Evolutionary conservation across 2,113 vertebrate species (phyloP), one percentile per base, ranked within the genome.

Genomic region (Chrysochloris asiatica): DNA sequence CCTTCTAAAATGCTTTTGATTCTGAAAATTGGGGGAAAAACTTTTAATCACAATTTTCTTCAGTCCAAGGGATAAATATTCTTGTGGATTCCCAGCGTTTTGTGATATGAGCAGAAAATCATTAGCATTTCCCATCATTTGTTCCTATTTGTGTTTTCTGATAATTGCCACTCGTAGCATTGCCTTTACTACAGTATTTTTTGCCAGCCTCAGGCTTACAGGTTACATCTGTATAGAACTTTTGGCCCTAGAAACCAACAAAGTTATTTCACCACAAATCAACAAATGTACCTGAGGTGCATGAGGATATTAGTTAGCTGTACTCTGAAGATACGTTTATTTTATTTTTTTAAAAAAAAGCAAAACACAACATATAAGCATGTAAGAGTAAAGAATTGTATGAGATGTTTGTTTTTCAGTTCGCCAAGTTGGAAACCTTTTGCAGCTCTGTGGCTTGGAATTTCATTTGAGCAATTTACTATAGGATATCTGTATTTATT

Each of bases 1-100:
- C 97, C 97, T 96, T 94, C 97, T 98, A 98, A 97, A 97, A 98
- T 98, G 98, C 96, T 98, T 98, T 98, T 99, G 98, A 98, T 98
- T 98, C 98, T 98, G 98, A 98, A 98, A 98, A 97, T 97, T 96
- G 96, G 97, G 98, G 98, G 97, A 97, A 98, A 98, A 98, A 97
- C 97, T 98, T 97, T 97, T 98, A 97, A 97, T 98, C 97, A 97
- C 96, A 97, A 96, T 98, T 98, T 98, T 97, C 97, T 98, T 98
- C 97, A 97, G 97, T 98, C 98, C 97, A 97, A 98, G 97, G 98
- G 98, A 97, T 98, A 98, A 97, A 97, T 95, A 95, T 98, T 98
- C 97, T 97, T 98, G 96, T 96, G 98, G 98, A 99, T 98, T 98
- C 98, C 98, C 98, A 98, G 97, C 96, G 98, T 98, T 98, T 97